Base-by-base conservation (phyloP, 2,888 invertebrate genomes). In the Ichneumoninae sp. region DNA sequence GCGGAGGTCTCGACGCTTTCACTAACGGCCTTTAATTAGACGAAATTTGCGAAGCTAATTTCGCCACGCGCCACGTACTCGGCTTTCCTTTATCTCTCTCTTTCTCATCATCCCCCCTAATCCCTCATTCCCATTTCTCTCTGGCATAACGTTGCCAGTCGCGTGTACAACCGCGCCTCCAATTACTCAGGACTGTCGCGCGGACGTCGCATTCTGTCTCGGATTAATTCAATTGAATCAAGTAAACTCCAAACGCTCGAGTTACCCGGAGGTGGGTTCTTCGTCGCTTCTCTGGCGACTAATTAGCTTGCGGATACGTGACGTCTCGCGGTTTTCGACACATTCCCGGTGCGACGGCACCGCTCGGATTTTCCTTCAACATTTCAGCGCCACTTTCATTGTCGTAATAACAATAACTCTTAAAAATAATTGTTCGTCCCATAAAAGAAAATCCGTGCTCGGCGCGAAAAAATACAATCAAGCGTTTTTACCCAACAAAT, bases 1-100 rank as follows among this genome's bases (percentile, higher is more conserved):
- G 65, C 65, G 62, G 62, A 65, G 50, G 47, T 65, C 71, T 76
- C 80, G 71, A 26, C 69, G 80, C 69, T 84, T 74, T 84, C 84
- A 70, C 84, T 78, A 84, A 84, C 84, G 84, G 84, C 84, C 84
- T 84, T 84, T 84, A 84, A 84, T 84, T 84, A 81, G 85, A 85
- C 88, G 83, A 88, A 91, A 91, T 91, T 90, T 91, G 88, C 88
- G 85, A 87, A 74, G 87, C 87, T 88, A 91, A 91, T 91, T 91
- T 90, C 86, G 89, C 87, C 89, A 76, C 76, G 76, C 66, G 66
- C 66, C 65, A 16, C 52, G 36, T 26, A 66, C 76, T 36, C 76
- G 19, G 22, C 30, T 54, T 52, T 65, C 65, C 76, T 57, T 54
- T 66, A 30, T 40, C 40, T 76, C 54, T 30, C 70, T 62, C 70